A percentile compares a stretch with the other conserved stretches of the same genome.
Conservation (phyloP, 2,797 vertebrate genomes). For the Lepidocolaptes lacrymiger region DNA sequence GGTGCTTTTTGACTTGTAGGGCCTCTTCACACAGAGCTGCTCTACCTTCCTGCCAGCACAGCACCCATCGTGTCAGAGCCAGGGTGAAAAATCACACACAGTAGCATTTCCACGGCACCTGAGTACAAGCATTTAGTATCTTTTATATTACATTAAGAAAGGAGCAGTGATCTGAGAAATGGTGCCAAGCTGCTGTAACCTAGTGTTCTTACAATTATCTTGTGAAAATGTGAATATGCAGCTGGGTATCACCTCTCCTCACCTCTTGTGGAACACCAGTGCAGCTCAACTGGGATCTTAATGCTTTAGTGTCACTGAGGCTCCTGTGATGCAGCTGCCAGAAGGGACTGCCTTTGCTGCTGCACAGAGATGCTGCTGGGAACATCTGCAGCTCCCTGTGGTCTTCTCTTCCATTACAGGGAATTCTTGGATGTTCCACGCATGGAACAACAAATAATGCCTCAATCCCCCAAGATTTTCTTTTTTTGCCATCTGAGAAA, state of each 20-base stretch:
- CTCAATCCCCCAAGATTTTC: not conserved
- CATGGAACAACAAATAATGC: not conserved
- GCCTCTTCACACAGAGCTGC: not conserved
- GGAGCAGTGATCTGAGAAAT: not conserved
- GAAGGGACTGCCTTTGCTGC: not conserved
- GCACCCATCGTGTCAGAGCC: not conserved
- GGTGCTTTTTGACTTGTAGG: not conserved
- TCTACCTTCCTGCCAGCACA: not conserved
- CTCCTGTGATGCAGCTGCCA: not conserved
- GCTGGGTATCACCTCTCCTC: not conserved
- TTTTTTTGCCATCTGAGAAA: not conserved
- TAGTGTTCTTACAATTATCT: not conserved
- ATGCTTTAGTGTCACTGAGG: accelerated
- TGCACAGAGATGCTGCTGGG: not conserved
- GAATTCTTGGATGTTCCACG: not conserved
- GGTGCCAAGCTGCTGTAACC: not conserved
- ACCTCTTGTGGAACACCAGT: not conserved
- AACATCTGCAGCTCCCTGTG: not conserved
- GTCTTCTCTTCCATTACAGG: not conserved
- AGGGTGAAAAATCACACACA: not conserved
- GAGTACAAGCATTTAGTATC: not conserved
- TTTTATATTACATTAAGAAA: not conserved
- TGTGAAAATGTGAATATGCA: not conserved
- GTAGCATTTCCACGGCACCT: not conserved
- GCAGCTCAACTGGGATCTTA: not conserved